phyloP scores from a whole-genome alignment of 2,888 invertebrate species.

The Heteromyza rotundicornis region DNA sequence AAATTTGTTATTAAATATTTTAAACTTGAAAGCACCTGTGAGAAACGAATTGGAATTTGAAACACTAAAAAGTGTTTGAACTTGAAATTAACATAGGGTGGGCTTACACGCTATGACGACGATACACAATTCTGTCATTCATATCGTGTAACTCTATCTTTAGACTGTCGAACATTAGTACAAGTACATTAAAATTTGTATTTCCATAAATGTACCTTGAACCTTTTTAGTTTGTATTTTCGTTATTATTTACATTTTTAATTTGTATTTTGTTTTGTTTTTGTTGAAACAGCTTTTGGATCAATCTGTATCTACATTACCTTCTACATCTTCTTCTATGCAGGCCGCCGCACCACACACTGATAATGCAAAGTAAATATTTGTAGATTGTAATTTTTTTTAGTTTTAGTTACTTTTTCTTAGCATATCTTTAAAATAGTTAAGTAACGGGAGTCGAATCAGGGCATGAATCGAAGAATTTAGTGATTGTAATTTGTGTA shows the following conservation, averaged over 20 bases:
- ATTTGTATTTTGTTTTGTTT: constrained; percentile 58
- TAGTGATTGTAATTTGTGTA: too few relatives aligned
- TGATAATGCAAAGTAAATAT: constrained; percentile 72
- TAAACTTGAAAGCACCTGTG: background rate
- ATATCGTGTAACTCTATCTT: too few relatives aligned
- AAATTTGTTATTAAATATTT: constrained; percentile 14
- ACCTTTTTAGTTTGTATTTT: constrained; percentile 23
- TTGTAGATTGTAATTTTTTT: constrained; percentile 52
- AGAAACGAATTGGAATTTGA: background rate
- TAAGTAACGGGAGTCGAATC: too few relatives aligned
- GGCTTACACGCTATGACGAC: too few relatives aligned
- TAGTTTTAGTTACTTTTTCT: constrained; percentile 4
- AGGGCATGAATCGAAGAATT: too few relatives aligned
- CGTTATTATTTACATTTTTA: constrained; percentile 44
- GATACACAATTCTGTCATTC: too few relatives aligned
- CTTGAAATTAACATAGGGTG: too few relatives aligned
- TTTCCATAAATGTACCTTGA: background rate
- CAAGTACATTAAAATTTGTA: too few relatives aligned
- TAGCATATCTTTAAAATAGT: too few relatives aligned
- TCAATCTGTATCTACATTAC: constrained; percentile 66
- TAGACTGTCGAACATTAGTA: too few relatives aligned
- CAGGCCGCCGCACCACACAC: constrained; percentile 65
- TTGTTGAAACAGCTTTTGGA: constrained; percentile 74
- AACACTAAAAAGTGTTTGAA: background rate
- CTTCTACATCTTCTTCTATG: constrained; percentile 63